Percentiles rank a stretch among this genome's conserved stretches.
Conservation (phyloP, 2,797 vertebrate genomes). For the Typhlichthys eigenmanni region DNA sequence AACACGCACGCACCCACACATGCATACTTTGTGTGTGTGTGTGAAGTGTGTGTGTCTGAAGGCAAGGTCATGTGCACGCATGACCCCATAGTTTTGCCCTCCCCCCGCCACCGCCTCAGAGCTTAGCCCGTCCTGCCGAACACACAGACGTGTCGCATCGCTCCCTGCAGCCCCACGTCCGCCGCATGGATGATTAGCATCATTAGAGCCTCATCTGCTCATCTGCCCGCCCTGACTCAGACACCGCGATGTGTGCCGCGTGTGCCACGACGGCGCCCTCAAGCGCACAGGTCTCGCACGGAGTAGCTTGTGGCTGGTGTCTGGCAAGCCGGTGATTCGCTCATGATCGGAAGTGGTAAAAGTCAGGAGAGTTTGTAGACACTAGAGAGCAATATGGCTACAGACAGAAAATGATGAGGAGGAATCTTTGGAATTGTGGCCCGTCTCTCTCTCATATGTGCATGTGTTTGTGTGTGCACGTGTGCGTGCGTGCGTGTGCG, state of each 20-base stretch:
- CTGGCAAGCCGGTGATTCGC: conserved; percentile 47
- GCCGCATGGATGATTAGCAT: conserved; percentile 64
- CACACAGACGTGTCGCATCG: conserved; percentile 44
- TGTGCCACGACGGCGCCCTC: conserved; percentile 19
- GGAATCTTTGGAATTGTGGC: background rate
- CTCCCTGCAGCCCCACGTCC: conserved; percentile 58
- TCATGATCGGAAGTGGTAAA: conserved; percentile 50
- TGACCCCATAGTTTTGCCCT: conserved; percentile 19
- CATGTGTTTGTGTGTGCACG: no score
- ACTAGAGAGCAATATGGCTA: conserved; percentile 17
- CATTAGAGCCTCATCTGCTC: conserved; percentile 65
- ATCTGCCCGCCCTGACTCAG: conserved; percentile 18
- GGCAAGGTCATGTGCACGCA: conserved; percentile 20
- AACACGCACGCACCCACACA: no score
- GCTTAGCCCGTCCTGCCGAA: conserved; percentile 13
- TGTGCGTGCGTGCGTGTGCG: no score
- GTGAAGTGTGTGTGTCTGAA: background rate
- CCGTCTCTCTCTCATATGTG: no score
- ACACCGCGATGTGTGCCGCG: conserved; percentile 22
- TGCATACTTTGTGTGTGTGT: no score
- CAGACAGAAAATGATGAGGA: background rate
- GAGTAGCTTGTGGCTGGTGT: conserved; percentile 50
- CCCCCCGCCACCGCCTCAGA: background rate
- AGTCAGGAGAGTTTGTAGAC: conserved; percentile 25
- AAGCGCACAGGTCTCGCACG: conserved; percentile 43